Evolutionary conservation across 2,888 invertebrate species (phyloP).

Genomic region (Agriopis aurantiaria): DNA sequence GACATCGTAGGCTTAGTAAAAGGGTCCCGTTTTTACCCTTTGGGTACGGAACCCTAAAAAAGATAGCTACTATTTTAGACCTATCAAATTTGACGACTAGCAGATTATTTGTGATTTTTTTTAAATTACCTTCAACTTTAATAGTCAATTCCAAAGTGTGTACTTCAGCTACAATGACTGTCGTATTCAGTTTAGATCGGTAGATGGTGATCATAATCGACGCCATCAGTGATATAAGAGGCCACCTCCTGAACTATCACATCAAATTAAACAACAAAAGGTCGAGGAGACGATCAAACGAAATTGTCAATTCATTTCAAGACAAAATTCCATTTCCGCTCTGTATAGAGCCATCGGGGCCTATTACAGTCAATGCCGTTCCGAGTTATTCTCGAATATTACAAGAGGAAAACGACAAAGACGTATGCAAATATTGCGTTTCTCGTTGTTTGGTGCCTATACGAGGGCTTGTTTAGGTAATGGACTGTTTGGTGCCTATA

Average conservation of each 20-base stretch:
- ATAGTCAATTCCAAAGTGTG: too few species aligned
- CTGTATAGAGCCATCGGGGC: conserved; percentile 50
- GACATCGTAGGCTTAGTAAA: too few species aligned
- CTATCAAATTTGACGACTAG: too few species aligned
- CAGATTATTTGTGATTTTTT: too few species aligned
- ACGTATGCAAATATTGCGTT: conserved; percentile 45
- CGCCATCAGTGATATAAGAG: too few species aligned
- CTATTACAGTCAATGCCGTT: conserved; percentile 54
- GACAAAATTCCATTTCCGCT: conserved; percentile 54
- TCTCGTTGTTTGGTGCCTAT: conserved; percentile 42
- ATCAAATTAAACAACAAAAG: conserved; percentile 41
- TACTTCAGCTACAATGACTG: too few species aligned
- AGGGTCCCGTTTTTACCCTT: too few species aligned
- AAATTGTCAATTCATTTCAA: conserved; percentile 50
- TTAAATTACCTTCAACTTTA: too few species aligned
- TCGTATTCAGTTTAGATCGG: too few species aligned
- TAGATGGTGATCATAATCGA: too few species aligned
- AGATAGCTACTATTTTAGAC: too few species aligned
- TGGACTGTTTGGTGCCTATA: conserved; percentile 35
- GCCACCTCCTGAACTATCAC: conserved; percentile 28
- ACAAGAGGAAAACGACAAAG: conserved; percentile 39
- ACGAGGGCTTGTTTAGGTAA: conserved; percentile 31
- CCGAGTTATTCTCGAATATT: conserved; percentile 50
- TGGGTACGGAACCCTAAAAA: too few species aligned
- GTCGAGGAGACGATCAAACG: conserved; percentile 41